Evolutionary conservation across 2,797 vertebrate genomes (phyloP).

Genomic region (Dallia pectoralis): DNA sequence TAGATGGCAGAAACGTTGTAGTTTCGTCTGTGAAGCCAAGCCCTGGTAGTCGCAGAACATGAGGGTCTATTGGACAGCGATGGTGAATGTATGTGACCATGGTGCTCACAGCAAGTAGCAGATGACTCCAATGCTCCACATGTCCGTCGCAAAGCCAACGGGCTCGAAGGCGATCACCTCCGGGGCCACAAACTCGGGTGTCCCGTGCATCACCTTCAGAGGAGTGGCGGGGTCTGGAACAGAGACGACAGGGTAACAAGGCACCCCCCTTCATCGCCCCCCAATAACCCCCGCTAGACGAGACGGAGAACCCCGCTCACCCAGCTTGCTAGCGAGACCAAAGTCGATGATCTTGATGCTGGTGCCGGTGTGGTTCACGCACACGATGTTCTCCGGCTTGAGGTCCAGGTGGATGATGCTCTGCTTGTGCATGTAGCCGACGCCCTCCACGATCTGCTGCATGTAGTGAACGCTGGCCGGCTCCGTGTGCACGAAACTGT

Average conservation of each 20-base stretch:
- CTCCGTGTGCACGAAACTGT: conserved; percentile 86
- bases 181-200: conserved; percentile 89
- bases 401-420: conserved; percentile 83
- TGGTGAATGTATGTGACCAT: background rate
- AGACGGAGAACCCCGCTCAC: conserved; percentile 55
- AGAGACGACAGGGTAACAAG: background rate
- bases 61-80: background rate
- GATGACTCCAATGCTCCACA: conserved; percentile 91
- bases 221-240: conserved; percentile 68
- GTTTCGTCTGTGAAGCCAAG: background rate
- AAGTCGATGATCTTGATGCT: conserved; percentile 88
- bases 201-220: conserved; percentile 84
- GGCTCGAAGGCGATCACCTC: conserved; percentile 87
- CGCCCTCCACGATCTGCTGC: conserved; percentile 83
- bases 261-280: background rate
- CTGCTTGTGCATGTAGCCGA: conserved; percentile 82
- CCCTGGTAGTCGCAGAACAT: background rate
- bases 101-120: conserved; percentile 88
- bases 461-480: conserved; percentile 77
- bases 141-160: conserved; percentile 75
- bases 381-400: conserved; percentile 90
- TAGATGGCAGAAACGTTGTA: conserved; percentile 8
- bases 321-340: conserved; percentile 78
- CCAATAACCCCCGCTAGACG: too few relatives aligned
- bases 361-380: conserved; percentile 74